phyloP scores from a whole-genome alignment of 1,140 invertebrate genomes.

The Ridgeia piscesae region DNA sequence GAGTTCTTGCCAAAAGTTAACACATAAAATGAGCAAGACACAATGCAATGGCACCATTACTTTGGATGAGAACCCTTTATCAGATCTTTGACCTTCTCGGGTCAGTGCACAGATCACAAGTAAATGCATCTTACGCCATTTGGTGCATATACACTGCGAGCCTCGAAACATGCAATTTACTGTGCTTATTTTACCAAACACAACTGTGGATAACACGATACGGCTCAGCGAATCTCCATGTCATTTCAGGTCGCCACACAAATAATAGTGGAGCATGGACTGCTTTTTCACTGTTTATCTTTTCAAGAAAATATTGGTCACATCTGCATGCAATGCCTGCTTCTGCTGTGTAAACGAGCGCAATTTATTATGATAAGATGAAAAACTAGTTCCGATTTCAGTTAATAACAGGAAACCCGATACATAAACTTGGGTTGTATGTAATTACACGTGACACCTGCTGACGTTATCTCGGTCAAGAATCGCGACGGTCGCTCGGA shows the following conservation, averaged over 20 bases:
- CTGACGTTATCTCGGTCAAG: not conserved
- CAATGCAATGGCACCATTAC: not conserved
- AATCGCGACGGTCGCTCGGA: not conserved
- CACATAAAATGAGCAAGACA: not conserved
- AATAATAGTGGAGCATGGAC: not conserved
- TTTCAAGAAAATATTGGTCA: conserved; percentile 1
- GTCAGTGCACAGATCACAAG: not conserved
- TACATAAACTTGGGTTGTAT: not conserved
- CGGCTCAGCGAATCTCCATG: not conserved
- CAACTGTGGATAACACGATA: not conserved
- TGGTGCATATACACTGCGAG: not conserved
- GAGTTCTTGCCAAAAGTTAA: not conserved
- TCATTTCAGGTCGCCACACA: not conserved
- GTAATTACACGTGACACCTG: not conserved
- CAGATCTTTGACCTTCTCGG: not conserved
- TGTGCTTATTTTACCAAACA: not conserved
- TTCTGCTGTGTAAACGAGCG: not conserved
- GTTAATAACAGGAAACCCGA: not conserved
- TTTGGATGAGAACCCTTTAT: not conserved
- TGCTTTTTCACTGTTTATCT: not conserved
- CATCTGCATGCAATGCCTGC: not conserved
- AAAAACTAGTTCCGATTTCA: not conserved
- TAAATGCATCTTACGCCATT: not conserved
- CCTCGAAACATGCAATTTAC: not conserved
- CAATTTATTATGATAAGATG: not conserved